These are phyloP conservation scores for Poeciliopsis prolifica DNA, from an alignment of 2,113 vertebrate genomes.

Conservation along the genomic window DNA sequence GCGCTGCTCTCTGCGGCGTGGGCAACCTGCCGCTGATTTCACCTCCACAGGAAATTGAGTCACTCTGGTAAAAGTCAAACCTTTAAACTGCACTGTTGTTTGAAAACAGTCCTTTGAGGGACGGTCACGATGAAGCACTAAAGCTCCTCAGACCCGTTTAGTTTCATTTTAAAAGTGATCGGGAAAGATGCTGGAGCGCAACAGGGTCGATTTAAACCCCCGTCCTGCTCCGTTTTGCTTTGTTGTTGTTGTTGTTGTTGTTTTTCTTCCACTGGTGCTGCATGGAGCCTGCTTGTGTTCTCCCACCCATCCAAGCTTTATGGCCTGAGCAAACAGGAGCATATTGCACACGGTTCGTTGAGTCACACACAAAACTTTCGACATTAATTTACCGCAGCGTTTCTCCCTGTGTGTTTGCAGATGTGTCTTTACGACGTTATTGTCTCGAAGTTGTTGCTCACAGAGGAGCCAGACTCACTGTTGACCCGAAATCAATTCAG, in stretches of 20 bases:
- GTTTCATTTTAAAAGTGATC: background rate
- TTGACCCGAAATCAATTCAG: background rate
- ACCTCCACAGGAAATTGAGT: slow-evolving; percentile 51
- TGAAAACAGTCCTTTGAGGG: slow-evolving; percentile 38
- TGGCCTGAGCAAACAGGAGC: background rate
- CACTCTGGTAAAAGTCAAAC: slow-evolving; percentile 42
- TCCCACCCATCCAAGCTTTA: background rate
- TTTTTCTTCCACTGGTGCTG: background rate
- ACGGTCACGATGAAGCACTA: slow-evolving; percentile 31
- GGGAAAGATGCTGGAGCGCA: background rate
- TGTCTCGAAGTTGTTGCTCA: background rate
- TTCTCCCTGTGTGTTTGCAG: background rate
- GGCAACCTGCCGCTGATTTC: slow-evolving; percentile 38
- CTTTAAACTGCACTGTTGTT: slow-evolving; percentile 38
- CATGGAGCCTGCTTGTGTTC: background rate
- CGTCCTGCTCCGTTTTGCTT: background rate
- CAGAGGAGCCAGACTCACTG: background rate
- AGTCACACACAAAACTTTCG: background rate
- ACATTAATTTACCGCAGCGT: background rate
- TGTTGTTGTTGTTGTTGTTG: too few relatives aligned
- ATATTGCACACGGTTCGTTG: background rate
- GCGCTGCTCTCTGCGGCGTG: slow-evolving; percentile 34
- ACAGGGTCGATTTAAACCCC: background rate
- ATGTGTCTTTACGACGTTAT: background rate
- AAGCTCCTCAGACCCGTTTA: slow-evolving; percentile 13